Base-by-base conservation (phyloP, 2,797 vertebrate genomes). In the Pelodytes ibericus region DNA sequence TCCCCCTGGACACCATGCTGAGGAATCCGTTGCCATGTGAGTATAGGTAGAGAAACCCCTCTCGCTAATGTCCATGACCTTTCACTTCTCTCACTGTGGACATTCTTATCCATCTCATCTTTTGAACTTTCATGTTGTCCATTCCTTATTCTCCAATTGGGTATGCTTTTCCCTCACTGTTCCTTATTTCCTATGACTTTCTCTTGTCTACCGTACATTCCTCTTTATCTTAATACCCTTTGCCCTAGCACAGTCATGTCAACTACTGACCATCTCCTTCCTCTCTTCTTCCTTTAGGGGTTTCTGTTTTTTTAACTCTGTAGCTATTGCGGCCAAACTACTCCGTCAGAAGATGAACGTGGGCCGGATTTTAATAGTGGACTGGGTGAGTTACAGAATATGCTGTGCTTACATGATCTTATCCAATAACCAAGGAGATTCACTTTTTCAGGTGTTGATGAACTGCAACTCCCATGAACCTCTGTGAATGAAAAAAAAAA, bases 11-110 rank as follows among this genome's bases (percentile, higher is more conserved):
- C 96, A 98, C 86, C 96, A 98, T 0, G 96, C 96, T 0, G 96
- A 98, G 84, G 96, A 98, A 44, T 98, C 96, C 72, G 95, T 95
- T 0, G 96, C 96, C 83, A 98, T 98, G 96, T 98, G 81, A 92
- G 95, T 90, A 33, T 27, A n/a, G 25, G 13, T 2, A 44, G 29
- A 26, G 20, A 16, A 41, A 22, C 44, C 41, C 25, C 5, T 49
- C n/a, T n/a, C n/a, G n/a, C n/a, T n/a, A n/a, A n/a, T n/a, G n/a
- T n/a, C n/a, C 11, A 66, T 68, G 49, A 15, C n/a, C n/a, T 15
- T 4, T 4, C 47, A 8, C 53, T 15, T 1, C 63, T 3, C 16
- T 25, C 30, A 8, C 16, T 69, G n/a, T n/a, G n/a, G 56, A 31
- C 20, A 57, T 4, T 13, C n/a, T 10, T 16, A 49, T 1, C 44